phyloP scores from a whole-genome alignment of 2,113 vertebrate species.

The Egretta garzetta region DNA sequence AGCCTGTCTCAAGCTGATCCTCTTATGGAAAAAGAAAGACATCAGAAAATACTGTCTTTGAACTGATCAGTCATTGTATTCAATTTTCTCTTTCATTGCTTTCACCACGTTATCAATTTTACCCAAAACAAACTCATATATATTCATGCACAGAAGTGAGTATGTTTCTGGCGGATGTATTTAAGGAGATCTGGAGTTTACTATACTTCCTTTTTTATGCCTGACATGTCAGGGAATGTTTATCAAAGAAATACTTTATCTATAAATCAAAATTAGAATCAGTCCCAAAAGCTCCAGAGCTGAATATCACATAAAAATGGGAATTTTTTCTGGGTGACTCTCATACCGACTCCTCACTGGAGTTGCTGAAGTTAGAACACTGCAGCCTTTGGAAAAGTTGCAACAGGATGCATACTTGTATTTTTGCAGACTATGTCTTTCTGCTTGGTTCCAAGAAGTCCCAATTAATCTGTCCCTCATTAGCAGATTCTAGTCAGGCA shows the following conservation, averaged over 20 bases:
- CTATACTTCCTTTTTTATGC: neutral
- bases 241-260: neutral
- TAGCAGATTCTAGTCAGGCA: neutral
- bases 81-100: conserved; percentile 30
- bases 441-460: neutral
- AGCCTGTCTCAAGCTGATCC: neutral
- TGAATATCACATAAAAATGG: neutral
- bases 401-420: neutral
- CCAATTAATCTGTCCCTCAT: neutral
- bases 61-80: neutral
- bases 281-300: neutral
- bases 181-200: neutral
- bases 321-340: neutral
- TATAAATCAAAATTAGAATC: neutral
- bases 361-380: neutral
- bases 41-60: conserved; percentile 12
- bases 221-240: neutral
- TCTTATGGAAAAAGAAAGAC: neutral
- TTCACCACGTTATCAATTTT: neutral
- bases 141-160: neutral
- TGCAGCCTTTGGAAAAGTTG: neutral
- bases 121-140: neutral
- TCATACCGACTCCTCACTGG: neutral
- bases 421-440: neutral
- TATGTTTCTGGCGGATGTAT: neutral